Evolutionary conservation across 2,113 vertebrate genomes (phyloP).

Genomic region (Ophiodon elongatus): DNA sequence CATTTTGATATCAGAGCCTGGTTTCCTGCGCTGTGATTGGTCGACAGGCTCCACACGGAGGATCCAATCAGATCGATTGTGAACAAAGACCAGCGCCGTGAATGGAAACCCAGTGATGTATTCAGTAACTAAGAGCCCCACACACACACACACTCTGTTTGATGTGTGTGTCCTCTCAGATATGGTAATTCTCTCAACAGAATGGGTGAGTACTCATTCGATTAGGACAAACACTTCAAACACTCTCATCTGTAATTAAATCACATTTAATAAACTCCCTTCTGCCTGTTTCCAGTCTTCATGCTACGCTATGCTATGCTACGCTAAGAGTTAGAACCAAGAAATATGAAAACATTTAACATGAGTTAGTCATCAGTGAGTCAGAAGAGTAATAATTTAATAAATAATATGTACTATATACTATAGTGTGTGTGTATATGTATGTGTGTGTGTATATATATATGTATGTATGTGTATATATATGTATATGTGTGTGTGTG

Average conservation of each 20-base stretch:
- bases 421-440: too few relatives aligned
- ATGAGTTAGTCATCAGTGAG: too few relatives aligned
- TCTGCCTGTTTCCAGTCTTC: too few relatives aligned
- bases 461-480: too few relatives aligned
- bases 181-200: background rate
- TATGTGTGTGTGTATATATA: too few relatives aligned
- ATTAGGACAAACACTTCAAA: conserved; percentile 6
- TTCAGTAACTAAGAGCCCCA: background rate
- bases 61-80: background rate
- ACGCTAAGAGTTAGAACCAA: background rate
- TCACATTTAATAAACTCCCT: too few relatives aligned
- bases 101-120: background rate
- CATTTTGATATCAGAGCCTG: background rate
- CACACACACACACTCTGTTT: background rate
- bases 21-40: background rate
- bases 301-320: too few relatives aligned
- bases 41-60: background rate
- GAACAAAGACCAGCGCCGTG: background rate
- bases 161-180: background rate
- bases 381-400: too few relatives aligned
- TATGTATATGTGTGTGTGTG: too few relatives aligned
- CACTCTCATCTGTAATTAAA: conserved; percentile 64
- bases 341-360: too few relatives aligned
- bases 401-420: too few relatives aligned
- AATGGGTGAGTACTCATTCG: background rate